A percentile compares a stretch with the other conserved stretches of the same genome.
Conservation (phyloP, 2,888 invertebrate genomes). For the Dasysyrphus albostriatus region DNA sequence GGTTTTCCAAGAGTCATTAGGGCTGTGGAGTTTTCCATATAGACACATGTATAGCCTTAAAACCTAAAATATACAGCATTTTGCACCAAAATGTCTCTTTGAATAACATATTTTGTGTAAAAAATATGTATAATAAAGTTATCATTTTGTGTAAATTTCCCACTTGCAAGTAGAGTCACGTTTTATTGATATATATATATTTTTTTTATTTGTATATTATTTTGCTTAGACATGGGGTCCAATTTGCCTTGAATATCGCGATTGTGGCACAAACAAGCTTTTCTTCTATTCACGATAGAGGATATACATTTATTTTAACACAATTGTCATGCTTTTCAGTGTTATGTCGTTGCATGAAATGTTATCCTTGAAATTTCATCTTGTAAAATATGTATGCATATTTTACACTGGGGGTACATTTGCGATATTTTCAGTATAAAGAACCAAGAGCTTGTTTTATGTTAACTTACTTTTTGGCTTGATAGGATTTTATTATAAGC, state of each 20-base stretch:
- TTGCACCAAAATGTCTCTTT: not conserved
- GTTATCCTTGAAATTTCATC: slow-evolving; percentile 18
- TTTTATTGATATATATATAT: slow-evolving; percentile 21
- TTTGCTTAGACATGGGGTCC: slow-evolving; percentile 13
- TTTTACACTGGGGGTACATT: slow-evolving; percentile 9
- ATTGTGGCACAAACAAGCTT: not conserved
- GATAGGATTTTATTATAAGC: not conserved
- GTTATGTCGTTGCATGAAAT: slow-evolving; percentile 1
- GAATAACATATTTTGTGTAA: not conserved
- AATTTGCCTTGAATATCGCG: slow-evolving; percentile 15
- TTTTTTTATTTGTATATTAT: not conserved
- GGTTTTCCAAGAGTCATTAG: not conserved
- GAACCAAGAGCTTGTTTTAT: not conserved
- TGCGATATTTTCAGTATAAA: not conserved
- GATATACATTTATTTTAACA: slow-evolving; percentile 10
- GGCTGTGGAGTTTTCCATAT: not conserved
- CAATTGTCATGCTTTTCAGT: slow-evolving; percentile 16
- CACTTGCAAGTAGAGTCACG: slow-evolving; percentile 19
- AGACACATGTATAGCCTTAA: no score
- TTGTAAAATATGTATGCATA: slow-evolving; percentile 8
- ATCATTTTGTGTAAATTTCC: slow-evolving; percentile 23
- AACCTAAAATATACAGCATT: not conserved
- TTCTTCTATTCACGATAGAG: not conserved
- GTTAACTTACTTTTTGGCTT: not conserved
- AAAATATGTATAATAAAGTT: slow-evolving; percentile 6